Conservation (phyloP, 2,113 vertebrate species). For the Zootoca vivipara region DNA sequence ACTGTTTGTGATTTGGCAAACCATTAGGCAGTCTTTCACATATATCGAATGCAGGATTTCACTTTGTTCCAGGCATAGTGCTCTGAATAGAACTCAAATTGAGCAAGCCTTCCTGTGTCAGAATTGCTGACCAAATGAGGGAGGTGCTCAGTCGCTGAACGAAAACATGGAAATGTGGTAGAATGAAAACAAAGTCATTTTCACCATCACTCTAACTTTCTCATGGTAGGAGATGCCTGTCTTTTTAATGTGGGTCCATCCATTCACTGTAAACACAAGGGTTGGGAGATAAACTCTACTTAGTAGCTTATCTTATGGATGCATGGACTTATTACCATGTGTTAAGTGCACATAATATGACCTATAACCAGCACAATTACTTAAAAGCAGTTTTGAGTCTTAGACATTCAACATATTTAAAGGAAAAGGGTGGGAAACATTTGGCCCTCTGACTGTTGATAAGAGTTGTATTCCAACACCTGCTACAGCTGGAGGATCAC, state of each 20-base stretch:
- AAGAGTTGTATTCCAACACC: too few species aligned
- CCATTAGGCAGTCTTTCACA: not conserved
- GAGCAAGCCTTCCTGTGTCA: not conserved
- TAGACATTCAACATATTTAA: not conserved
- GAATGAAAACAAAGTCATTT: not conserved
- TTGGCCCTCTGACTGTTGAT: too few species aligned
- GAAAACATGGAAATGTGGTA: not conserved
- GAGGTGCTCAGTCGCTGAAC: not conserved
- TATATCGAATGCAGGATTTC: slow-evolving; percentile 16
- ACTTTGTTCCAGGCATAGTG: not conserved
- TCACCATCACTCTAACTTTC: not conserved
- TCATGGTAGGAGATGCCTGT: not conserved
- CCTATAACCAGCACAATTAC: slow-evolving; percentile 5
- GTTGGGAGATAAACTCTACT: not conserved
- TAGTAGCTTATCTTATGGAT: not conserved
- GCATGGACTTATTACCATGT: not conserved
- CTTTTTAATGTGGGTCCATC: not conserved
- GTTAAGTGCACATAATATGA: not conserved
- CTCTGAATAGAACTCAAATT: not conserved
- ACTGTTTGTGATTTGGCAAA: not conserved
- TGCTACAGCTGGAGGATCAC: too few species aligned
- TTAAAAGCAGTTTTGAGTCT: not conserved
- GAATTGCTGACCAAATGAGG: not conserved
- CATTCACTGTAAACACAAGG: not conserved
- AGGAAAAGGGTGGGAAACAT: too few species aligned